phyloP scores from a whole-genome alignment of 2,888 invertebrate species.

The Stenurella melanura region DNA sequence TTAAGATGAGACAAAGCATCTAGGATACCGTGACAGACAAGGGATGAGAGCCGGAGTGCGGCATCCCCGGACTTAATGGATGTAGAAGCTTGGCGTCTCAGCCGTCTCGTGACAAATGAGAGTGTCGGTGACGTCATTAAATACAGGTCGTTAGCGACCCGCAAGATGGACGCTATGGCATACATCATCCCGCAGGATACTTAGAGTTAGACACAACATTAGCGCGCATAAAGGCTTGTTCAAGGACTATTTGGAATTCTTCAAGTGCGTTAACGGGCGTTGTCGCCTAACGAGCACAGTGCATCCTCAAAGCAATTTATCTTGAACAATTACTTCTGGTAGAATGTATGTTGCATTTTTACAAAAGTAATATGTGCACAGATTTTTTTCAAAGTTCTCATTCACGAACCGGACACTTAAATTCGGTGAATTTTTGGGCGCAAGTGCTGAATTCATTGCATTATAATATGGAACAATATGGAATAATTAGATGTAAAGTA shows the following conservation, averaged over 20 bases:
- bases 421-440: no score
- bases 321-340: no score
- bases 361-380: no score
- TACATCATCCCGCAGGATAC: slow-evolving; percentile 53
- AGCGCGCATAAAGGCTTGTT: slow-evolving; percentile 27
- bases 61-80: slow-evolving; percentile 52
- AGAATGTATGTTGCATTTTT: no score
- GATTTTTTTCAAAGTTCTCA: no score
- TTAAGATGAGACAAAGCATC: slow-evolving; percentile 56
- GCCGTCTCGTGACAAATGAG: slow-evolving; percentile 61
- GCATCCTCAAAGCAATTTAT: no score
- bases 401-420: no score
- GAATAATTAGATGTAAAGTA: no score
- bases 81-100: slow-evolving; percentile 57
- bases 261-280: slow-evolving; percentile 11
- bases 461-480: no score
- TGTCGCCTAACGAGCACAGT: neutral
- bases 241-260: slow-evolving; percentile 28
- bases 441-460: no score
- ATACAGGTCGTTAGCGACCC: slow-evolving; percentile 60
- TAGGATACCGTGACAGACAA: slow-evolving; percentile 51
- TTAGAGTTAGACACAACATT: slow-evolving; percentile 32
- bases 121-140: slow-evolving; percentile 61
- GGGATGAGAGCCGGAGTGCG: slow-evolving; percentile 45
- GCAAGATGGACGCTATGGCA: slow-evolving; percentile 58